Evolutionary conservation across 35 echinoderm and acorn worm genomes (phyloP), one percentile per base, ranked within the genome.

Genomic region (Patiria miniata): DNA sequence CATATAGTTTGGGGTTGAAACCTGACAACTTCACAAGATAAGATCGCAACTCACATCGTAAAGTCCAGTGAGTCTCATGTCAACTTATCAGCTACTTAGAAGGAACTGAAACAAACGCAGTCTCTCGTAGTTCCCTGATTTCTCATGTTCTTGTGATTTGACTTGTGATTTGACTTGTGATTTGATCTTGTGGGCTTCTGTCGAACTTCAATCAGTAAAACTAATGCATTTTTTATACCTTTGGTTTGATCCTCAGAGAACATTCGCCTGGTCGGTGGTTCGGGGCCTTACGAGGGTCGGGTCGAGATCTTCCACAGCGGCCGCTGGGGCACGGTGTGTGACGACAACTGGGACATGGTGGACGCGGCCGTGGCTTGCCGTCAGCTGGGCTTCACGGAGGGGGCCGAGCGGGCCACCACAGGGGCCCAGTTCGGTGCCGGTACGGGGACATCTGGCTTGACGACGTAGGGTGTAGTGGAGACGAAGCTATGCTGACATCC

Each of bases 291-390:
- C 34, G 83, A 77, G 34, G 83, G 83, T 28, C 83, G 83, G 5
- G 83, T 85, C 17, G 83, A 85, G 57, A 39, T 85, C 7, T 39
- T 85, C 8, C 30, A 17, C 12, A 37, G 37, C 57, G 58, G 83
- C 18, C 39, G 22, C 32, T 85, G 83, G 83, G 83, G 83, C 39
- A 85, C 83, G 61, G 83, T 85, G 53, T 85, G 83, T 69, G 83
- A 85, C 61, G 83, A 85, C 55, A 60, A 39, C 55, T 85, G 83
- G 83, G 83, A 85, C 61, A 37, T 61, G 2, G 21, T n/a, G 8
- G 83, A 85, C 37, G 83, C 83, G 10, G 52, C 3, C 0, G 83
- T 85, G 21, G 83, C 61, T 1, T 85, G 83, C 39, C 54, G 83
- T 37, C 54, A 77, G 55, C 83, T 85, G 14, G 83, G 60, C 8